Evolutionary conservation across 2,888 invertebrate species (phyloP).

Genomic region (Brenthis daphne): DNA sequence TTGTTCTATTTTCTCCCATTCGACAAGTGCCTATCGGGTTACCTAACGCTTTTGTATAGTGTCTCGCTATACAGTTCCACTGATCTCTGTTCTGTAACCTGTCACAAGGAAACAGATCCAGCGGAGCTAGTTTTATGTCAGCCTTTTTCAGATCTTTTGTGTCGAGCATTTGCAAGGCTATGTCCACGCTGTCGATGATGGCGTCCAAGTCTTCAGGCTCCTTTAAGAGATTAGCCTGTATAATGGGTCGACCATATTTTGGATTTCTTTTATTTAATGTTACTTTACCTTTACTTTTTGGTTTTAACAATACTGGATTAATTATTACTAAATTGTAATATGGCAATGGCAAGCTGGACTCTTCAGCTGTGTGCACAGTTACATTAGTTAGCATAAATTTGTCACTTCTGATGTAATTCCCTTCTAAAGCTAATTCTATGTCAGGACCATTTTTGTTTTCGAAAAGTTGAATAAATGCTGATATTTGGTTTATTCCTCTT

Average conservation of each 20-base stretch:
- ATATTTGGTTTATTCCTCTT: constrained; percentile 72
- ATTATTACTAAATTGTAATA: constrained; percentile 75
- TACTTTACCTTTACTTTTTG: constrained; percentile 74
- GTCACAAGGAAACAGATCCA: constrained; percentile 75
- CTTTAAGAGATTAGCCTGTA: constrained; percentile 74
- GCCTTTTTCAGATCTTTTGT: constrained; percentile 73
- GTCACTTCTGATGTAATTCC: constrained; percentile 73
- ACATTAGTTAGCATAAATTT: constrained; percentile 75
- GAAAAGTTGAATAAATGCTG: constrained; percentile 72
- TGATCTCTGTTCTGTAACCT: constrained; percentile 70
- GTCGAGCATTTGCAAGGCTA: constrained; percentile 71
- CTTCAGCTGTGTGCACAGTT: constrained; percentile 68
- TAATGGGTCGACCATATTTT: constrained; percentile 71
- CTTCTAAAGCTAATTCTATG: constrained; percentile 69
- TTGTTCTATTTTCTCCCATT: constrained; percentile 70
- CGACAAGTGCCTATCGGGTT: constrained; percentile 75
- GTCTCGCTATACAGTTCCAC: constrained; percentile 76
- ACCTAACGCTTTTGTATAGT: constrained; percentile 74
- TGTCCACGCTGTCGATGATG: constrained; percentile 73
- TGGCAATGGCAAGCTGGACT: constrained; percentile 65
- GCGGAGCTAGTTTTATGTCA: constrained; percentile 70
- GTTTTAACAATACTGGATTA: constrained; percentile 67
- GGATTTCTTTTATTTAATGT: constrained; percentile 72
- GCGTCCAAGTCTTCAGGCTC: constrained; percentile 73
- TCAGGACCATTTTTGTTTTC: constrained; percentile 73